Conservation (phyloP, 2,113 vertebrate genomes). For the Felis catus region DNA sequence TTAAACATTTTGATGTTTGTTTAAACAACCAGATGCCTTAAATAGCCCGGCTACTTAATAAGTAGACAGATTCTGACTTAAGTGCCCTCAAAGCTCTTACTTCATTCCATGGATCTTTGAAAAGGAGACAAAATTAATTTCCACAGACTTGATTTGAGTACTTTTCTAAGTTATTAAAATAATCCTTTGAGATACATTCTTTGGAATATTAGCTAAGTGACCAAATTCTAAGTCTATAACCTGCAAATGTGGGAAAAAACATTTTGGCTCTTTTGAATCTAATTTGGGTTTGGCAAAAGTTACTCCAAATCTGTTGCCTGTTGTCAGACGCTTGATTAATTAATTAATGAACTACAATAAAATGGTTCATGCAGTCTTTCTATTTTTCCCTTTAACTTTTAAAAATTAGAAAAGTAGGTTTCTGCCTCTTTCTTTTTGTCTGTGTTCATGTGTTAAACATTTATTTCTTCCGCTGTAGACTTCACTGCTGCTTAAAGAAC, state of each 20-base stretch:
- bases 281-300: slow-evolving; percentile 65
- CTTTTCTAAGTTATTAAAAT: slow-evolving; percentile 27
- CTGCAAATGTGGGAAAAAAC: slow-evolving; percentile 45
- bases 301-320: slow-evolving; percentile 70
- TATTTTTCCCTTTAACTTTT: slow-evolving; percentile 41
- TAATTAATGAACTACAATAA: slow-evolving; percentile 65
- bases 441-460: not conserved
- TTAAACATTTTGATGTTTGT: not conserved
- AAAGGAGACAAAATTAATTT: slow-evolving; percentile 42
- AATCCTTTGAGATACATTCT: not conserved
- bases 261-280: slow-evolving; percentile 61
- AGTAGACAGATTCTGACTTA: not conserved
- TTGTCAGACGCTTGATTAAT: slow-evolving; percentile 70
- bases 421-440: not conserved
- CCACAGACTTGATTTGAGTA: not conserved
- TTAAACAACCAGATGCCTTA: slow-evolving; percentile 20
- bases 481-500: not conserved
- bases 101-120: not conserved
- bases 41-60: not conserved
- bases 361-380: slow-evolving; percentile 47
- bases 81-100: not conserved
- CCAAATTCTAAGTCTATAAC: slow-evolving; percentile 32
- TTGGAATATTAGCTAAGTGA: slow-evolving; percentile 11
- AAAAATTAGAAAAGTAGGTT: not conserved
- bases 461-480: not conserved